Evolutionary conservation across 1,140 invertebrate species (phyloP).

Genomic region (Drosophila kurseongensis): DNA sequence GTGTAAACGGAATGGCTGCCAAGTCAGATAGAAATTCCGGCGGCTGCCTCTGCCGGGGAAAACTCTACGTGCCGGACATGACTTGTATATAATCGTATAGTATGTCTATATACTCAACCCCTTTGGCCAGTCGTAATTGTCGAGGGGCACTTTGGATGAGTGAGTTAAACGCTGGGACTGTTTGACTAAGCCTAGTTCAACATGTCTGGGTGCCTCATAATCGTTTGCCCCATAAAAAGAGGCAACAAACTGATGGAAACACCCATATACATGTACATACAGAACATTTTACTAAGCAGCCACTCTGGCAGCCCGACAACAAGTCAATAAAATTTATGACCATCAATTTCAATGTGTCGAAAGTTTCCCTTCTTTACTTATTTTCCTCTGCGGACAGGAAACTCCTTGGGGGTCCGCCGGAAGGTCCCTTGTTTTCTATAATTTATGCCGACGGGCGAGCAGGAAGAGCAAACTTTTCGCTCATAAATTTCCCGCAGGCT

Average conservation of each 20-base stretch:
- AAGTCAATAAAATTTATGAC: slow-evolving; percentile 78
- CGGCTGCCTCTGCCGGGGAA: slow-evolving; percentile 8
- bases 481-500: slow-evolving; percentile 55
- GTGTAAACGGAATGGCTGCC: slow-evolving; percentile 39
- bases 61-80: slow-evolving; percentile 17
- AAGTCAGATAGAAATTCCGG: slow-evolving; percentile 45
- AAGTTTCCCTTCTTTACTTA: slow-evolving; percentile 41
- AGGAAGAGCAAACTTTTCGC: slow-evolving; percentile 47
- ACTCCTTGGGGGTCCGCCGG: slow-evolving; percentile 24
- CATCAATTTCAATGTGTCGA: slow-evolving; percentile 69
- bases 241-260: slow-evolving; percentile 6
- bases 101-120: slow-evolving; percentile 24
- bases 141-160: slow-evolving; percentile 49
- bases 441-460: slow-evolving; percentile 56
- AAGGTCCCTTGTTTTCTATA: slow-evolving; percentile 41
- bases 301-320: slow-evolving; percentile 34
- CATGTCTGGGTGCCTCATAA: slow-evolving; percentile 39
- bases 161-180: slow-evolving; percentile 64
- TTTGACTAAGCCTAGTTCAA: slow-evolving; percentile 39
- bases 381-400: slow-evolving; percentile 5
- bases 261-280: slow-evolving; percentile 5
- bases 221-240: slow-evolving; percentile 55
- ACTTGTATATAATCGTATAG: not conserved
- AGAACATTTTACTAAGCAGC: slow-evolving; percentile 28
- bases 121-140: slow-evolving; percentile 45